A percentile compares a stretch with the other conserved stretches of the same genome.
Evolutionary conservation across 2,888 invertebrate genomes (phyloP).

Genomic region (Trichogramma dendrolimi): DNA sequence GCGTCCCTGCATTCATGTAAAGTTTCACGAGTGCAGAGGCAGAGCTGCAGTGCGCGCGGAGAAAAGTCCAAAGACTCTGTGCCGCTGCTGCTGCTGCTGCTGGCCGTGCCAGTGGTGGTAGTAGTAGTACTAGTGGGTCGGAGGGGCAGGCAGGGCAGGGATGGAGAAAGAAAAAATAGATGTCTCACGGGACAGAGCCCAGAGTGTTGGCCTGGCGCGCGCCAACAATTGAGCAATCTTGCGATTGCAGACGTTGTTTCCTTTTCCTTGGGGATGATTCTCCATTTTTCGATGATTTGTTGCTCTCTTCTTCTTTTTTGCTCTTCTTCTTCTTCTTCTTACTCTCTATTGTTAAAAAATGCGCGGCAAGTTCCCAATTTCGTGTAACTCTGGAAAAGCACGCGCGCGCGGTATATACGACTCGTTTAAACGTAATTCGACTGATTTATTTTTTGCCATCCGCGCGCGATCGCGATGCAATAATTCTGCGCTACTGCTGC

Average conservation of each 20-base stretch:
- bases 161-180: conserved; percentile 4
- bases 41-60: neutral
- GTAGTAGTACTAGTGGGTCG: neutral
- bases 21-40: neutral
- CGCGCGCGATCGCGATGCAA: neutral
- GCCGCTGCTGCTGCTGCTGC: neutral
- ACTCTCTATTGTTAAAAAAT: neutral
- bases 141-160: neutral
- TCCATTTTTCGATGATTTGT: conserved; percentile 15
- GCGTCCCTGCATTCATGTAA: too few species aligned
- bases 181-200: conserved; percentile 6
- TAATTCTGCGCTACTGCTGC: neutral
- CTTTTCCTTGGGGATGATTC: conserved; percentile 11
- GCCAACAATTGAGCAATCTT: conserved; percentile 50
- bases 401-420: neutral
- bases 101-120: neutral
- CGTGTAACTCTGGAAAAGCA: neutral
- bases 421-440: too few species aligned
- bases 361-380: neutral
- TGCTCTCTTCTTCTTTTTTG: conserved; percentile 32
- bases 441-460: neutral
- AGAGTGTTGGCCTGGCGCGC: conserved; percentile 21
- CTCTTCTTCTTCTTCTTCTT: conserved; percentile 21
- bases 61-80: conserved; percentile 4
- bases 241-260: conserved; percentile 43